Base-by-base conservation (phyloP, 2,113 vertebrate species). In the Myiagra hebetior region DNA sequence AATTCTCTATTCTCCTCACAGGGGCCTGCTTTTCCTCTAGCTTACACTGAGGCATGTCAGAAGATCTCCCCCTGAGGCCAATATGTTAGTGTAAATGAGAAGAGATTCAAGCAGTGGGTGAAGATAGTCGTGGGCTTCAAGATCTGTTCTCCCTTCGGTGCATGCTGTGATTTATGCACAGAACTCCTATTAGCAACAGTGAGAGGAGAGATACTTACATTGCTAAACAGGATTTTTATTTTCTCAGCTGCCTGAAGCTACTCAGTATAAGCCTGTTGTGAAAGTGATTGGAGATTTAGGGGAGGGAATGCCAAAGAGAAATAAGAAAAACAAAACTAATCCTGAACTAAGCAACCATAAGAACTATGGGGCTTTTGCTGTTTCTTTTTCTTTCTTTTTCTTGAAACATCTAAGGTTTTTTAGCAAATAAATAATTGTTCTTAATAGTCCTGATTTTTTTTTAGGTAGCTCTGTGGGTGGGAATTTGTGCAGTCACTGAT, bases 201-300 rank as follows among this genome's bases (percentile, higher is more conserved):
- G 23, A 80, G 85, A 86, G 60, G 72, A 89, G 90, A 91, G 73
- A 89, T 49, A 75, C 83, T 96, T 92, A 92, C 33, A 42, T 72
- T 88, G 80, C 64, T 91, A 91, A 96, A 91, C 26, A 89, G 86
- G 83, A 90, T 87, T 76, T 91, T 88, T 72, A 87, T 95, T 93
- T 76, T 57, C 72, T 89, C 37, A 31, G 85, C 84, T 91, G 93
- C 95, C 96, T 92, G 92, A 93, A 96, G 95, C 92, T 88, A 84
- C 52, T 93, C 52, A 47, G 68, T 37, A 46, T 94, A 94, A 93
- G 56, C 91, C 80, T 92, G 83, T 96, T 91, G 93, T 92, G 88
- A 94, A 96, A 94, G 64, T 60, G 86, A 70, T 67, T 88, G 87
- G 93, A 96, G 93, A 65, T 93, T 86, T 94, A 93, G 69, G 62